These are phyloP conservation scores for Caenorhabditis sp. DNA, from an alignment of 2,888 invertebrate genomes.

Conservation along the genomic window DNA sequence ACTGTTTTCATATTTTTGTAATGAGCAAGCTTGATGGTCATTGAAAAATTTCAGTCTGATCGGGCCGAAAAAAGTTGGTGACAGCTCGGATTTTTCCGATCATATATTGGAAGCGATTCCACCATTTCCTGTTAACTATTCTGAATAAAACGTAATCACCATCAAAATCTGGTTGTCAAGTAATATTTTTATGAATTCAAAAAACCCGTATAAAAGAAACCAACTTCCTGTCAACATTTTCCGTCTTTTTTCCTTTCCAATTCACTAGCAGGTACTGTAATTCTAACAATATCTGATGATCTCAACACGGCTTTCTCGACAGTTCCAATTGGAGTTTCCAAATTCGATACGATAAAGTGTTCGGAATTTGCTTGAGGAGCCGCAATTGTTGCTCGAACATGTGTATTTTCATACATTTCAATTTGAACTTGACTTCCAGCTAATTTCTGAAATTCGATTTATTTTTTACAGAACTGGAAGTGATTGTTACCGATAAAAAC, in stretches of 20 bases:
- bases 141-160: too few relatives aligned
- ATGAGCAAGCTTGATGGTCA: too few relatives aligned
- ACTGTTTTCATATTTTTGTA: too few relatives aligned
- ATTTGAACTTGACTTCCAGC: conserved; percentile 13
- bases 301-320: conserved; percentile 27
- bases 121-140: too few relatives aligned
- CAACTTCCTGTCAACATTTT: neutral
- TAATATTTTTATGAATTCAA: neutral
- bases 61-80: too few relatives aligned
- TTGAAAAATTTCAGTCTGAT: too few relatives aligned
- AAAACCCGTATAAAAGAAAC: neutral
- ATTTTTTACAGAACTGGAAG: neutral
- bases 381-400: conserved; percentile 18
- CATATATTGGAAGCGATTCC: too few relatives aligned
- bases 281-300: conserved; percentile 22
- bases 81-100: too few relatives aligned
- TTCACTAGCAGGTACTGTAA: conserved; percentile 9
- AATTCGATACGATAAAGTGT: conserved; percentile 28
- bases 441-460: neutral
- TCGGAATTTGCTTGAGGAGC: conserved; percentile 22
- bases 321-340: conserved; percentile 27
- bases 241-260: neutral
- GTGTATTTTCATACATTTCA: conserved; percentile 28
- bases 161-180: too few relatives aligned
- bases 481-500: neutral